Evolutionary conservation across 2,113 vertebrate species (phyloP).

Genomic region (Nanorana parkeri): DNA sequence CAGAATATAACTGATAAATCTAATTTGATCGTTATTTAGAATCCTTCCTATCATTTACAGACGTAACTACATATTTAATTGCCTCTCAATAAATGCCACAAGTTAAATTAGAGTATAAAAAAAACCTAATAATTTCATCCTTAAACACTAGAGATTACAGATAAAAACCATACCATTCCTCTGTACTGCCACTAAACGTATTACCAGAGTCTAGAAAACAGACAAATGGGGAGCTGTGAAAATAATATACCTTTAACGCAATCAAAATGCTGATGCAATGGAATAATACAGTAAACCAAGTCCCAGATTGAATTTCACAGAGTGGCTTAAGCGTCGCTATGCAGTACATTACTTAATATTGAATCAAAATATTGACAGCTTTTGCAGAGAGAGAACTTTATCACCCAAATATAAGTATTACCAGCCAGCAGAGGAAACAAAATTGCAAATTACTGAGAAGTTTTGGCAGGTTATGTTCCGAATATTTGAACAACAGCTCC

Average conservation of each 20-base stretch:
- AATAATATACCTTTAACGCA: conserved; percentile 13
- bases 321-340: conserved; percentile 6
- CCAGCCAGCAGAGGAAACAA: conserved; percentile 16
- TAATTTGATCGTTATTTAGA: conserved; percentile 18
- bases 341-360: conserved; percentile 21
- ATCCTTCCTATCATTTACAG: conserved; percentile 1
- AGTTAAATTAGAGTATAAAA: conserved; percentile 10
- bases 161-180: conserved; percentile 1
- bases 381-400: conserved; percentile 11
- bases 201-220: conserved; percentile 19
- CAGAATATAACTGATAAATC: conserved; percentile 10
- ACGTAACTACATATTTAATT: conserved; percentile 20
- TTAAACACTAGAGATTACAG: conserved; percentile 2
- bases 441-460: conserved; percentile 40
- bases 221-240: conserved; percentile 24
- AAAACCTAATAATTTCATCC: background rate
- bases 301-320: conserved; percentile 41
- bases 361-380: conserved; percentile 48
- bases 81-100: conserved; percentile 20
- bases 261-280: conserved; percentile 50
- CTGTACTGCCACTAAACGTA: background rate
- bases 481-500: conserved; percentile 6
- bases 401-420: conserved; percentile 28
- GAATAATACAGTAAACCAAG: background rate
- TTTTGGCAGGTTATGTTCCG: conserved; percentile 9